A percentile compares a stretch with the other conserved stretches of the same genome.
phyloP scores from a whole-genome alignment of 2,888 invertebrate genomes.

The Perithous albicinctus region DNA sequence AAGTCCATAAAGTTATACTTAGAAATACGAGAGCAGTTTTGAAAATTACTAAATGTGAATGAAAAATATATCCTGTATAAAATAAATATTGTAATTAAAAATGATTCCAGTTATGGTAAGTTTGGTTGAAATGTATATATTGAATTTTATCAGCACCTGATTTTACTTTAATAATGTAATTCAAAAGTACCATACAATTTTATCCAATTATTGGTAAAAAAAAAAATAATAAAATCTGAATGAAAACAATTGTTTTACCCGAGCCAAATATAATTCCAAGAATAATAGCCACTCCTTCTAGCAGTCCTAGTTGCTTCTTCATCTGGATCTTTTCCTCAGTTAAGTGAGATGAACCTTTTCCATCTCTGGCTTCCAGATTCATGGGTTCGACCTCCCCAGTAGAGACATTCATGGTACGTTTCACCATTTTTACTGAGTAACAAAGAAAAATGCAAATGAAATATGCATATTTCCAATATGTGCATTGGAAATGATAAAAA shows the following conservation, averaged over 20 bases:
- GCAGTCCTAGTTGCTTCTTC: slow-evolving; percentile 94
- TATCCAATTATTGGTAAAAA: neutral
- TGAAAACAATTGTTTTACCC: slow-evolving; percentile 84
- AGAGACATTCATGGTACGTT: slow-evolving; percentile 45
- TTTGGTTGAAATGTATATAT: too few species aligned
- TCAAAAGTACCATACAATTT: too few species aligned
- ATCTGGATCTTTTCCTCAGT: slow-evolving; percentile 89
- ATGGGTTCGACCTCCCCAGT: slow-evolving; percentile 54
- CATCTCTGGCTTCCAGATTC: slow-evolving; percentile 20
- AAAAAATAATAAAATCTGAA: slow-evolving; percentile 45
- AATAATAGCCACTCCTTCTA: slow-evolving; percentile 97
- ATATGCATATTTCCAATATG: neutral
- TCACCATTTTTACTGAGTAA: slow-evolving; percentile 54
- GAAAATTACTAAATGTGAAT: too few species aligned
- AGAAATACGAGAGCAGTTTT: too few species aligned
- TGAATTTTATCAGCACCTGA: too few species aligned
- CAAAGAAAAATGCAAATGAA: neutral
- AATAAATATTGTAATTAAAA: too few species aligned
- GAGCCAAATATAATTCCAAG: slow-evolving; percentile 98
- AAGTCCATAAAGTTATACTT: too few species aligned
- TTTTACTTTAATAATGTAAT: too few species aligned
- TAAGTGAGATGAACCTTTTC: neutral
- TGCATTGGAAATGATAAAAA: too few species aligned
- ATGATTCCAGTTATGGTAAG: too few species aligned
- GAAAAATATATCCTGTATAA: too few species aligned